Evolutionary conservation across 2,797 vertebrate genomes (phyloP), one percentile per base, ranked within the genome.

Genomic region (Hirundo rustica): DNA sequence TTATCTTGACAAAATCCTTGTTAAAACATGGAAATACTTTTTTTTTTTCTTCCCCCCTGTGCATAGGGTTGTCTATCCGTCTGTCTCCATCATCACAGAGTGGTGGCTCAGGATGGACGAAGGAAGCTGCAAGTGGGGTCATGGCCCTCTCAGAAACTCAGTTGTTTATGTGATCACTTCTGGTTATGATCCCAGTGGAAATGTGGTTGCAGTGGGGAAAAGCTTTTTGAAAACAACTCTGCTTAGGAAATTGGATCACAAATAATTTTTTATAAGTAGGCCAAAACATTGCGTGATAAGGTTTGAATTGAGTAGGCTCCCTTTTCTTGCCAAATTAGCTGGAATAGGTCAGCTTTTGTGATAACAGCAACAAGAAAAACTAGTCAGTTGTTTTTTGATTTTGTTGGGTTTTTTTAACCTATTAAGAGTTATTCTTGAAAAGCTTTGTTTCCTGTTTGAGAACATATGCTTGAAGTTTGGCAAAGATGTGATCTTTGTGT

Each of bases 401-500:
- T 38, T 36, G 23, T 58, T 58, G 16, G 10, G 13, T 18, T 11
- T n/a, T 67, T 84, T 87, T 74, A 10, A 55, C 65, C 61, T 88
- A 18, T 58, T 88, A 45, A 84, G 53, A 78, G 1, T 32, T 82
- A 79, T 94, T 95, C 82, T 92, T 89, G 74, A 91, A 96, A 94
- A 95, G 77, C 74, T 85, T 81, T 55, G 26, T 73, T 93, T 96
- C 83, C 81, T 91, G 74, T 75, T 86, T 72, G 64, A 91, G 86
- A 78, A 51, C 29, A 29, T 20, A 42, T 74, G 70, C 76, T 74
- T 85, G 34, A 79, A 79, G 32, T 58, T 94, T 95, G 94, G 51
- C 55, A 82, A 48, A 91, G 48, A 32, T 13, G 5, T n/a, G 80
- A 64, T 67, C 74, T 84, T 84, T 88, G 51, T 78, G 80, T 93